These are phyloP conservation scores for Hylia prasina DNA, from an alignment of 2,113 vertebrate genomes.

Conservation along the genomic window DNA sequence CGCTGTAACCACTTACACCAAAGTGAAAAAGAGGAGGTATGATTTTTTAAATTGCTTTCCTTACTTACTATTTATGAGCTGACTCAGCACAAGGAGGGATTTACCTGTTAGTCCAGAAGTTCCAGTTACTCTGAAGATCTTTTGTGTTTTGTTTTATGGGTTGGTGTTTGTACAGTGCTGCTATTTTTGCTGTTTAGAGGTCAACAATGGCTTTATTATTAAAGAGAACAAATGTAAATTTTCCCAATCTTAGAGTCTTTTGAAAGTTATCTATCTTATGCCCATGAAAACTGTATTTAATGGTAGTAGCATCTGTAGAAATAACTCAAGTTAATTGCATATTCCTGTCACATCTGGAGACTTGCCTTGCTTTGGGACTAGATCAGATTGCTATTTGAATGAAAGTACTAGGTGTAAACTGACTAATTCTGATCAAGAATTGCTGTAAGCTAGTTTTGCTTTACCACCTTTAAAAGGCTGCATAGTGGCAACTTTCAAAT, in stretches of 20 bases:
- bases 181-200: not conserved
- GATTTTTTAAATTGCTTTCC: not conserved
- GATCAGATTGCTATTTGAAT: not conserved
- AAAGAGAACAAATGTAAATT: not conserved
- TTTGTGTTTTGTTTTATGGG: not conserved
- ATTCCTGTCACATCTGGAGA: not conserved
- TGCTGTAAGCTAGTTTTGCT: not conserved
- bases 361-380: not conserved
- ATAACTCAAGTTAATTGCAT: not conserved
- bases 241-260: not conserved
- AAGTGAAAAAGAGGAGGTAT: conserved; percentile 83
- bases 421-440: not conserved
- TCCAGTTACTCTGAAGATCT: not conserved
- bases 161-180: not conserved
- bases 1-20: conserved; percentile 83
- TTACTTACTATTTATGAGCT: not conserved
- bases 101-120: not conserved
- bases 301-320: not conserved
- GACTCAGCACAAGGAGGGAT: not conserved
- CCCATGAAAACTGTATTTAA: not conserved
- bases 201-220: not conserved
- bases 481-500: not conserved
- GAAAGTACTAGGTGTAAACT: not conserved
- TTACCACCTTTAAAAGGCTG: not conserved
- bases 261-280: rapidly evolving